These are phyloP conservation scores for Lepilemur septentrionalis DNA, from an alignment of 2,797 vertebrate species.

Conservation along the genomic window DNA sequence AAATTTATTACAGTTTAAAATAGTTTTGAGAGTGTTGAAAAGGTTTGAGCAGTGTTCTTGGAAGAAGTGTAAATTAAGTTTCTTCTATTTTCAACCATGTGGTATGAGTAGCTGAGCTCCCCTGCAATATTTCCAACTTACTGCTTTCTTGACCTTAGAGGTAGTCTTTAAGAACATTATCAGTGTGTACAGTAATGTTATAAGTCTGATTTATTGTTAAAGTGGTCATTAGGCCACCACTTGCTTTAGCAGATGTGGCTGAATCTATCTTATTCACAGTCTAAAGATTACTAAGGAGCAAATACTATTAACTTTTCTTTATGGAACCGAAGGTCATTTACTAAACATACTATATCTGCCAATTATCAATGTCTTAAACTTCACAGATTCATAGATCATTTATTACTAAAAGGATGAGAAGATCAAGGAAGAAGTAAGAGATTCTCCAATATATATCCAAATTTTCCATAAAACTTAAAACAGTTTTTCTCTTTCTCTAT, in stretches of 20 bases:
- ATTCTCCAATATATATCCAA: background rate
- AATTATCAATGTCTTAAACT: constrained; percentile 25
- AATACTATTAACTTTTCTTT: constrained; percentile 23
- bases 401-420: constrained; percentile 10
- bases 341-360: background rate
- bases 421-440: background rate
- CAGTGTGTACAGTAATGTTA: background rate
- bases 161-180: constrained; percentile 25
- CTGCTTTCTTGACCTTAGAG: background rate
- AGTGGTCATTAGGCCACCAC: background rate
- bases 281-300: background rate
- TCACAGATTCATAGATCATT: background rate
- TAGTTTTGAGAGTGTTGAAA: background rate
- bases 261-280: constrained; percentile 29
- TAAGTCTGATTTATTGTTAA: background rate
- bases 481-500: background rate
- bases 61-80: background rate
- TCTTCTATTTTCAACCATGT: background rate
- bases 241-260: background rate
- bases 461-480: constrained; percentile 1
- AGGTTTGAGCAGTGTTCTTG: background rate
- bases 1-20: background rate
- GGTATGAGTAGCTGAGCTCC: background rate
- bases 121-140: background rate
- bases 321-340: constrained; percentile 21